Conservation (phyloP, 2,888 invertebrate species). For the Eudemis profundana region DNA sequence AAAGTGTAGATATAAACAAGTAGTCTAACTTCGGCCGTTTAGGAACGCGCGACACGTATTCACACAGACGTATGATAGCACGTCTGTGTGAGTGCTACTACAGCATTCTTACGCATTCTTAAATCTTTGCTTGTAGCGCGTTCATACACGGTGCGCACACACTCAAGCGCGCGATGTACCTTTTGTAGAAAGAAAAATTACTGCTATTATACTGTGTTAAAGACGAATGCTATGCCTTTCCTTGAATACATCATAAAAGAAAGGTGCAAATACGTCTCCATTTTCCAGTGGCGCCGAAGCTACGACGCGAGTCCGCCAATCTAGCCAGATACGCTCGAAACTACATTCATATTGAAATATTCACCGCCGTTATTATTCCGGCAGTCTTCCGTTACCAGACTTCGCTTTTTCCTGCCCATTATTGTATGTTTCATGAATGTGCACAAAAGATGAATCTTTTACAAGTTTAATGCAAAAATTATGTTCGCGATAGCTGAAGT, state of each 20-base stretch:
- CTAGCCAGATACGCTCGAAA: conserved; percentile 45
- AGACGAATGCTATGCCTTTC: too few relatives aligned
- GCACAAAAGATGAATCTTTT: conserved; percentile 61
- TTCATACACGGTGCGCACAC: too few relatives aligned
- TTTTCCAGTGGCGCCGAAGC: background rate
- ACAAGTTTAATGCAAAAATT: conserved; percentile 66
- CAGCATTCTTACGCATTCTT: too few relatives aligned
- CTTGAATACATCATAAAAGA: background rate
- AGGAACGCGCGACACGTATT: too few relatives aligned
- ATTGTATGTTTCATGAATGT: conserved; percentile 55
- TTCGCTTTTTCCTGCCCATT: conserved; percentile 64
- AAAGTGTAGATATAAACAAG: too few relatives aligned
- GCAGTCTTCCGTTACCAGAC: conserved; percentile 60
- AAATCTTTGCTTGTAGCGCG: too few relatives aligned
- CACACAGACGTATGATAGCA: too few relatives aligned
- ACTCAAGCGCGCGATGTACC: too few relatives aligned
- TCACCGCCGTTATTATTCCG: conserved; percentile 57
- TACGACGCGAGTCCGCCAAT: conserved; percentile 21
- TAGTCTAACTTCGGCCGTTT: too few relatives aligned
- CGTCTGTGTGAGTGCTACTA: too few relatives aligned
- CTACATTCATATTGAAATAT: conserved; percentile 61
- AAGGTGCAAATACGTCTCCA: background rate
- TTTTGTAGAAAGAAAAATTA: too few relatives aligned
- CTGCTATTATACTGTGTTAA: too few relatives aligned
- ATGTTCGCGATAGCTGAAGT: conserved; percentile 54